Base-by-base conservation (phyloP, 1,140 invertebrate genomes). In the Listronotus oregonensis region DNA sequence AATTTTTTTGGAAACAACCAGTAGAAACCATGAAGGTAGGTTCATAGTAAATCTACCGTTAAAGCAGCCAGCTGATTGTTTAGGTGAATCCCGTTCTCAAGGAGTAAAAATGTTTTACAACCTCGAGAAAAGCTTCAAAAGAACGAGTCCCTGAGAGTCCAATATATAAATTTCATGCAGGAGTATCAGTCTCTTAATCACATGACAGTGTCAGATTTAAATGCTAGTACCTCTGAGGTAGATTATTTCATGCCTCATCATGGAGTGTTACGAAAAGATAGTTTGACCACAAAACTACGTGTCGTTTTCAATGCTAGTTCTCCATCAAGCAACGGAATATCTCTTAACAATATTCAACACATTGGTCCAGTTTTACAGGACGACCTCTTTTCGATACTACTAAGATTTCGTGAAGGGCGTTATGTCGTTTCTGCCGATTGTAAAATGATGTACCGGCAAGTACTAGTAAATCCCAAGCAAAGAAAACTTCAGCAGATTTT, bases 191-290 rank as follows among this genome's bases (percentile, higher is more conserved):
- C 56, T 32, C 32, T 69, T 14, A 67, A 70, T 42, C 75, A 77
- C 58, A 75, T 75, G 71, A 10, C 14, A 17, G 9, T 44, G n/a
- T 12, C 70, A n/a, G n/a, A 10, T 12, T 12, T 37, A 12, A 14
- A 27, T 4, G 6, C 6, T 18, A 46, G 14, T 7, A 42, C 44
- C 37, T 10, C 14, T 10, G 42, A 50, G 31, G 14, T 37, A 10
- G 12, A 3, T 46, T 76, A 68, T 65, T 82, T 76, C 60, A 42
- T 82, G 17, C 79, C 81, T 3, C 80, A 83, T 66, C 79, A 80
- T 46, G 70, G 66, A 4, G 79, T 82, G 0, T 6, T 77, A 1
- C 72, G 71, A 59, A 55, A 66, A 12, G 39, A 64, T 11, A 74
- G 73, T 32, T 40, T 47, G 2, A 76, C 8, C n/a, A n/a, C n/a